Conservation (phyloP, 2,113 vertebrate genomes). For the Mungos mungo region DNA sequence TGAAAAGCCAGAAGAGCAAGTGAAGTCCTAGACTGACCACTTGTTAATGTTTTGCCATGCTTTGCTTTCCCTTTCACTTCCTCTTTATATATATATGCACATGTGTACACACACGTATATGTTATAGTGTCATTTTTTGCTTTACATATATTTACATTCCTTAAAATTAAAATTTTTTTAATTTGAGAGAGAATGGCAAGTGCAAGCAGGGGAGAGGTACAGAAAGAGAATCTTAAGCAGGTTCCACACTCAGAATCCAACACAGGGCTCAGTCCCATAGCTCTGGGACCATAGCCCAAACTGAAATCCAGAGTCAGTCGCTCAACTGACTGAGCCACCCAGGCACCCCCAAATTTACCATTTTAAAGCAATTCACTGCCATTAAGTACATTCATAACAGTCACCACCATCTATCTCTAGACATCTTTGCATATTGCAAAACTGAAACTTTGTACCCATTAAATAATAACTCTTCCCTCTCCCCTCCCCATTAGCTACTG, state of each 20-base stretch:
- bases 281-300: too few species aligned
- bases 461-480: background rate
- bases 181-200: too few species aligned
- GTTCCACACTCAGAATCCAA: too few species aligned
- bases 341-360: too few species aligned
- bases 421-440: background rate
- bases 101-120: background rate
- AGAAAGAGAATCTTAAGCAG: too few species aligned
- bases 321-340: too few species aligned
- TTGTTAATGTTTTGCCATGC: background rate
- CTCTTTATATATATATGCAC: background rate
- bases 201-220: too few species aligned
- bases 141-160: background rate
- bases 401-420: background rate
- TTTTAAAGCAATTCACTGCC: background rate
- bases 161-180: background rate
- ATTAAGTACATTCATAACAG: background rate
- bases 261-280: too few species aligned
- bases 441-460: background rate
- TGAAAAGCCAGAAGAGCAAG: background rate
- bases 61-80: background rate
- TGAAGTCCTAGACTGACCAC: background rate
- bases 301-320: too few species aligned
- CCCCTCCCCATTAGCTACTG: background rate
- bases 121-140: background rate